These are phyloP conservation scores for Corythoichthys intestinalis DNA, from an alignment of 2,113 vertebrate genomes.

Conservation along the genomic window DNA sequence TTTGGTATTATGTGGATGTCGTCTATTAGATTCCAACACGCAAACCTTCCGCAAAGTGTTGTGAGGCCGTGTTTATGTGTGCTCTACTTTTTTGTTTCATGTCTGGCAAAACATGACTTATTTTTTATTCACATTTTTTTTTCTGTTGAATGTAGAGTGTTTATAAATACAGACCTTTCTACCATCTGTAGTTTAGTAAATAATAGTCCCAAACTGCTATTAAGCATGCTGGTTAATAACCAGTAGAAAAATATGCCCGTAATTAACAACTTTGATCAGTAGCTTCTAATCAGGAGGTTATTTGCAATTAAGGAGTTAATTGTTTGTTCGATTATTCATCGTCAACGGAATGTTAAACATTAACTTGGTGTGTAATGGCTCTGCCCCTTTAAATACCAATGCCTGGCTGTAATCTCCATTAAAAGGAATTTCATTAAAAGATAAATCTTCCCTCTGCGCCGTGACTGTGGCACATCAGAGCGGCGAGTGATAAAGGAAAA, in stretches of 20 bases:
- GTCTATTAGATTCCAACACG: too few relatives aligned
- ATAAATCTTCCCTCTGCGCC: neutral
- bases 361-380: neutral
- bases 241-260: neutral
- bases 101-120: too few relatives aligned
- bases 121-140: too few relatives aligned
- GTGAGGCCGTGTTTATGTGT: too few relatives aligned
- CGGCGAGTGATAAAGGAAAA: conserved; percentile 55
- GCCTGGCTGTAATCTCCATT: conserved; percentile 12
- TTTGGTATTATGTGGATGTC: too few relatives aligned
- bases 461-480: neutral
- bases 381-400: conserved; percentile 1
- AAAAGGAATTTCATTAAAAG: conserved; percentile 5
- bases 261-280: neutral
- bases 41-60: too few relatives aligned
- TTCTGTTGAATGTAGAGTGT: neutral
- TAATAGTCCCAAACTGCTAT: neutral
- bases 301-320: neutral
- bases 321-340: neutral
- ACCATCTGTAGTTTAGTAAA: neutral
- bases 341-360: neutral
- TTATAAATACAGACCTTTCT: neutral
- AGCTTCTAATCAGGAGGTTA: neutral
- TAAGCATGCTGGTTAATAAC: neutral
- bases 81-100: too few relatives aligned